phyloP scores from a whole-genome alignment of 2,797 vertebrate genomes.

The Lacerta agilis region DNA sequence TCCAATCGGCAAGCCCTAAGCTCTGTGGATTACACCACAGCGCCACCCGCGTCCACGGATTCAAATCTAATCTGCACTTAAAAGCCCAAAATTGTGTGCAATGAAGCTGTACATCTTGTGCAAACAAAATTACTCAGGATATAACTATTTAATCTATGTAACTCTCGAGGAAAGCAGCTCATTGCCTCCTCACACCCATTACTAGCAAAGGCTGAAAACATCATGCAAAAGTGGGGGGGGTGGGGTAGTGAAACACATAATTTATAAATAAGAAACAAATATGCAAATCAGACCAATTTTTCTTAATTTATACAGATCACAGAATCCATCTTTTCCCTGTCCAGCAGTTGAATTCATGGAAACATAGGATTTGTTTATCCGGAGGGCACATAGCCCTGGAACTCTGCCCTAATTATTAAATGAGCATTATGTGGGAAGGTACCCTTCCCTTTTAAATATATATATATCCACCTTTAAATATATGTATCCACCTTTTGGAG shows the following conservation, averaged over 20 bases:
- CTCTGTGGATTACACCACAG: too few relatives aligned
- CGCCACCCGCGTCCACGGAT: too few relatives aligned
- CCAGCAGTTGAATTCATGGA: not conserved
- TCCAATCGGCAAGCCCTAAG: too few relatives aligned
- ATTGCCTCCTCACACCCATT: not conserved
- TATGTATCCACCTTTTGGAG: not conserved
- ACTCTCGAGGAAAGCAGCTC: not conserved
- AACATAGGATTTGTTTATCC: not conserved
- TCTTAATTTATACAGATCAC: not conserved
- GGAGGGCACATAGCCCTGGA: not conserved
- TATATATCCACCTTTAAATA: too few relatives aligned
- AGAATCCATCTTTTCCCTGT: not conserved
- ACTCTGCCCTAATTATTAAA: not conserved
- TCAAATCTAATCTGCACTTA: too few relatives aligned
- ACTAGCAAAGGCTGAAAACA: not conserved
- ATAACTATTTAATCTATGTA: too few relatives aligned
- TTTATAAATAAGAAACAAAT: not conserved
- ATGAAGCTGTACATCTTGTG: not conserved
- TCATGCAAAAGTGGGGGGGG: not conserved
- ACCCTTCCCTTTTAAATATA: not conserved
- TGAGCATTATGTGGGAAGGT: not conserved
- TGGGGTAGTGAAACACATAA: not conserved
- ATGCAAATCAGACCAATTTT: not conserved
- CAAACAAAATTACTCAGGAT: not conserved
- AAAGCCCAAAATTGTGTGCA: too few relatives aligned